phyloP scores from a whole-genome alignment of 2,797 vertebrate species.

The Malurus splendens region DNA sequence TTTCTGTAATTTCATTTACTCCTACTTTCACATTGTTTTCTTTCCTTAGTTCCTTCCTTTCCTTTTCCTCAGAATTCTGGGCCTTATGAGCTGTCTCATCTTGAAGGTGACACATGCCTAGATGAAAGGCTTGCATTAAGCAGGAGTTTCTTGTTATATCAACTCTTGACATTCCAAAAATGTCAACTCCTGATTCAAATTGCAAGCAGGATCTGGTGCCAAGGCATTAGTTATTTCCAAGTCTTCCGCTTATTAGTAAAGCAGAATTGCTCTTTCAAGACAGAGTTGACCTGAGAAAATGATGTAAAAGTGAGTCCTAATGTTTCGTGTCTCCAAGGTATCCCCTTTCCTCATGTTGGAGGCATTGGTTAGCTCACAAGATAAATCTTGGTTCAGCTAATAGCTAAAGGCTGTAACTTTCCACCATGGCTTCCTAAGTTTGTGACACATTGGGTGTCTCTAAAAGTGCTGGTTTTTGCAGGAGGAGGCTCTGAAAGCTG shows the following conservation, averaged over 20 bases:
- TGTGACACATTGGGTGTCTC: not conserved
- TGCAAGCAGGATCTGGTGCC: not conserved
- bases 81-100: not conserved
- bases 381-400: not conserved
- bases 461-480: accelerated
- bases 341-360: not conserved
- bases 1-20: not conserved
- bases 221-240: not conserved
- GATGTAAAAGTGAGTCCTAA: not conserved
- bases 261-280: not conserved
- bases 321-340: not conserved
- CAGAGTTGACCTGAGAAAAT: not conserved
- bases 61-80: not conserved
- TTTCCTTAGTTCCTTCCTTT: not conserved
- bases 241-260: not conserved
- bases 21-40: not conserved
- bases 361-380: not conserved
- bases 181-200: not conserved
- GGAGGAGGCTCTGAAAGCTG: not conserved
- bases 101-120: not conserved
- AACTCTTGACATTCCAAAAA: constrained; percentile 27
- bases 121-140: constrained; percentile 40
- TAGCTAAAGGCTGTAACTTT: not conserved
- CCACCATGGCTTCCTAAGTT: not conserved
- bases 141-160: constrained; percentile 8